phyloP scores from a whole-genome alignment of 2,797 vertebrate genomes.

The Catostomus latipinnis region DNA sequence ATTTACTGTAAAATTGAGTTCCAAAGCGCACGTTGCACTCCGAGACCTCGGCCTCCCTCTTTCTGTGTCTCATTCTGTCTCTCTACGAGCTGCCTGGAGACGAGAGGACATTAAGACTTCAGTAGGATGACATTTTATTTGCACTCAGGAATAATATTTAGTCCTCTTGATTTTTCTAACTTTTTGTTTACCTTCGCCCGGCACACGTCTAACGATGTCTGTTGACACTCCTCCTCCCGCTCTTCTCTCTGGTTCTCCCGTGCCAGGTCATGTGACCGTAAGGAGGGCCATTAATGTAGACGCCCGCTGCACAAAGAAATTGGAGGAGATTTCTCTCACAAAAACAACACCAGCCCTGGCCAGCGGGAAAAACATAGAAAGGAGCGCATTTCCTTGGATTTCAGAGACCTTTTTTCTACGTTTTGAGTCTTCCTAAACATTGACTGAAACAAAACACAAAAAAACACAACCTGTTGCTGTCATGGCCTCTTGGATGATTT shows the following conservation, averaged over 20 bases:
- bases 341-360: not conserved
- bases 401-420: conserved; percentile 76
- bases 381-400: conserved; percentile 64
- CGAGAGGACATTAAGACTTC: conserved; percentile 65
- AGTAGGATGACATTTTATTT: conserved; percentile 79
- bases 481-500: conserved; percentile 66
- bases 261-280: not conserved
- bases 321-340: conserved; percentile 9
- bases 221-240: conserved; percentile 12
- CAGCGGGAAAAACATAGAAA: not conserved
- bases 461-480: conserved; percentile 63
- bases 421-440: conserved; percentile 85
- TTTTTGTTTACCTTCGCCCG: conserved; percentile 36
- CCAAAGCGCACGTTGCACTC: conserved; percentile 79
- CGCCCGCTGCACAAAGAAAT: conserved; percentile 20
- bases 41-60: conserved; percentile 73
- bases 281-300: not conserved
- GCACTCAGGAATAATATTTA: conserved; percentile 86
- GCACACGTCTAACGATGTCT: too few species aligned
- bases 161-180: conserved; percentile 63
- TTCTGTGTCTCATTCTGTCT: conserved; percentile 23
- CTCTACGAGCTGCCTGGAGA: conserved; percentile 75
- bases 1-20: conserved; percentile 60
- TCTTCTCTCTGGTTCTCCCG: conserved; percentile 1
- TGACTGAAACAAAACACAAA: conserved; percentile 71